Evolutionary conservation across 2,113 vertebrate species (phyloP), one percentile per base, ranked within the genome.

Genomic region (Laticauda laticaudata): DNA sequence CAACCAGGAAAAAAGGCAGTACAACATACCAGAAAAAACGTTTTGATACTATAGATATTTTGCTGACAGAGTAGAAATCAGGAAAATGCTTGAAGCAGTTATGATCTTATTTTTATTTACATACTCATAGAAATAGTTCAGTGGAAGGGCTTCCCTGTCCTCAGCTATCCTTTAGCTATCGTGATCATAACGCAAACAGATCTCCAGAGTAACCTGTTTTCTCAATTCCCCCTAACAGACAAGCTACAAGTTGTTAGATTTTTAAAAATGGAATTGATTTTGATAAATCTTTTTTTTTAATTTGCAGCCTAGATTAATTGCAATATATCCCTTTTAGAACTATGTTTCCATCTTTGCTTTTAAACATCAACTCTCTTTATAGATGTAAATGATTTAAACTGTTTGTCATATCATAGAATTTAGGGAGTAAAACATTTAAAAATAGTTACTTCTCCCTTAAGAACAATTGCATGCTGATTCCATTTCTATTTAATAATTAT

Each of bases 401-500:
- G 11, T 91, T 53, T 56, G 34, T 43, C n/a, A 91, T 89, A 48
- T 39, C 53, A 23, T 0, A 39, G 2, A 51, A 85, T 85, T 34
- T 34, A 91, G 48, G 29, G 26, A 54, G 53, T 55, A 88, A n/a
- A 54, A 55, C 14, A 9, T 88, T 18, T 4, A 88, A 51, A 14
- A 23, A 54, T 54, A 54, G 29, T n/a, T n/a, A 54, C 29, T 54
- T n/a, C 51, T 21, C 57, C 11, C 55, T 21, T 51, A 94, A 56
- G 81, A 57, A 3, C 53, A 86, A 69, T 90, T 51, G 64, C 86
- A 93, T 0, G 59, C 81, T 92, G 93, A 92, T 91, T 91, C 94
- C 93, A 95, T 91, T 95, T 94, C 91, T 23, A 93, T 87, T 81
- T 61, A 86, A 0, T 21, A 0, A 64, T 92, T n/a, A 26, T 81